Base-by-base conservation (phyloP, 2,797 vertebrate genomes). In the Synaphobranchus kaupii region DNA sequence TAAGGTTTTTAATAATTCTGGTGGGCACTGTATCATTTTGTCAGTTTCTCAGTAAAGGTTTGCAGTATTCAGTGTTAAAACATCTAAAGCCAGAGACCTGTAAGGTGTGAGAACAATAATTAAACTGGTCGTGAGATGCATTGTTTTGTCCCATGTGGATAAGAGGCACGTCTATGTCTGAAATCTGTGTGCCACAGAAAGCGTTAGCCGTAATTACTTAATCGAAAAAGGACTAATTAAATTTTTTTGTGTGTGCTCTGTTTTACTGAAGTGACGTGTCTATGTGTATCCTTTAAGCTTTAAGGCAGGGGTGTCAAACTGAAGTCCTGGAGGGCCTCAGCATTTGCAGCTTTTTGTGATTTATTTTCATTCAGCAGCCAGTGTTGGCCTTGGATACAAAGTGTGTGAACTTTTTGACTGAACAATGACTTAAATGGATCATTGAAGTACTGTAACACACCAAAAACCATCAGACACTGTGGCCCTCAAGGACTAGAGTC, bases 241-340 rank as follows among this genome's bases (percentile, higher is more conserved):
- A 39, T 76, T 17, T 39, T 31, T 76, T 17, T 76, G 17, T 76
- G 71, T 82, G 52, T 80, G 73, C 84, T 83, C 86, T 34, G 81
- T 56, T 85, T 84, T 76, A 78, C 88, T 89, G 73, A 82, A 88
- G 80, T 56, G 22, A 22, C 60, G 20, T 6, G 25, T 6, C 6
- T 22, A 8, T 63, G 60, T 25, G 60, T 25, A 25, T 22, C 17
- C 8, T 71, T 71, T 71, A 71, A 34, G 31, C 54, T 56, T 56
- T 56, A 52, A 52, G 50, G 50, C 50, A 9, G 50, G 50, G 50
- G 50, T 56, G 12, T 13, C 54, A 56, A 15, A 56, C 12, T 56
- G 54, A 13, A 13, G 13, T 56, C 13, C 13, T 56, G 54, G 54
- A 56, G 13, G 54, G 15, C 13, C 54, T 56, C 15, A 17, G 54